These are phyloP conservation scores for Cyclophora albipunctata DNA, from an alignment of 2,888 invertebrate species.

Conservation along the genomic window DNA sequence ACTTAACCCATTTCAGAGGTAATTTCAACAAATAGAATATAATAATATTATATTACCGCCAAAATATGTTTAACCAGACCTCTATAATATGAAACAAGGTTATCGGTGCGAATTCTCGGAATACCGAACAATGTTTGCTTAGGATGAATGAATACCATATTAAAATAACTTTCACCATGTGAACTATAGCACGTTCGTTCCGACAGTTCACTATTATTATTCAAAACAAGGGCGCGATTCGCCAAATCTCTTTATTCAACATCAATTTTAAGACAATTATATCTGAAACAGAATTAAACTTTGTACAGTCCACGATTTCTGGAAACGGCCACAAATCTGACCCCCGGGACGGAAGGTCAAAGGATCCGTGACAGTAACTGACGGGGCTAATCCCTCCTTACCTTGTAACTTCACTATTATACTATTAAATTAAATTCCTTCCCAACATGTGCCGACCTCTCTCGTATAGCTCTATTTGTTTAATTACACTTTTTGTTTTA, in stretches of 20 bases:
- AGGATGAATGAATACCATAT: no score
- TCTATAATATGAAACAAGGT: no score
- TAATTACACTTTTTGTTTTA: constrained; percentile 3
- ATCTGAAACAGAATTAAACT: constrained; percentile 16
- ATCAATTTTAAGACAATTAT: constrained; percentile 20
- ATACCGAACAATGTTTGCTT: no score
- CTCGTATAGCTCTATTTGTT: not conserved
- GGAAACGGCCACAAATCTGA: constrained; percentile 20
- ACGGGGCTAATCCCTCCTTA: constrained; percentile 14
- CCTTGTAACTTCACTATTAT: constrained; percentile 13
- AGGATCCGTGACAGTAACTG: constrained; percentile 17
- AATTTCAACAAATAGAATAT: no score
- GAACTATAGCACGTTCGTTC: no score
- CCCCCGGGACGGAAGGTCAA: constrained; percentile 19
- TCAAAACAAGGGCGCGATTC: no score
- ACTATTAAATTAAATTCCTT: constrained; percentile 17
- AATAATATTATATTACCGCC: no score
- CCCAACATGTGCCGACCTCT: constrained; percentile 1
- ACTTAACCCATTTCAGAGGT: no score
- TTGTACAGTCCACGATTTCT: constrained; percentile 12
- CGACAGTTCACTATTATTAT: no score
- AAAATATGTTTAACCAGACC: no score
- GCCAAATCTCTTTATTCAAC: not conserved
- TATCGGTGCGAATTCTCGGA: no score
- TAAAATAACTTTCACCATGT: no score